Conservation (phyloP, 2,113 vertebrate species). For the Corythornis madagascariensis region DNA sequence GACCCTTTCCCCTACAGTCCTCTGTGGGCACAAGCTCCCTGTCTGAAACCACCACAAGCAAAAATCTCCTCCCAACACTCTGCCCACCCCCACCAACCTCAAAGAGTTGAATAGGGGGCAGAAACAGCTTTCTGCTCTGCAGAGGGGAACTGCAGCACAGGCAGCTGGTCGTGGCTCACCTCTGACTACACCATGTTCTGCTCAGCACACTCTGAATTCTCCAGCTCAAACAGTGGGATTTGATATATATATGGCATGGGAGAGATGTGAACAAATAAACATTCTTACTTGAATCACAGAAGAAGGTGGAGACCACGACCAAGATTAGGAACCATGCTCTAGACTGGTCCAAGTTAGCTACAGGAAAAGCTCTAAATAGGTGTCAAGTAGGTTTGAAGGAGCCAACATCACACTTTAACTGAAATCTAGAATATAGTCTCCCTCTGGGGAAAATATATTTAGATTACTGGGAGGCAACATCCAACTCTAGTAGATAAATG, state of each 20-base stretch:
- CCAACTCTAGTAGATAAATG: background rate
- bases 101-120: background rate
- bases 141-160: background rate
- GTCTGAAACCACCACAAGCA: background rate
- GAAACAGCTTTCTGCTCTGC: background rate
- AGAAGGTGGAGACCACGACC: background rate
- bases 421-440: background rate
- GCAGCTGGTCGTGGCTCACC: background rate
- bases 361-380: background rate
- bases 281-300: background rate
- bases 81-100: background rate
- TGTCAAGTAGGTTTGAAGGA: background rate
- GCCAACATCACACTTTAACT: background rate
- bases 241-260: background rate
- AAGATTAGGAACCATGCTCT: background rate
- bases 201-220: rapidly evolving
- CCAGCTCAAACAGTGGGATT: rapidly evolving
- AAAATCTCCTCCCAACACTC: background rate
- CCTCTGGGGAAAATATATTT: background rate
- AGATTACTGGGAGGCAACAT: background rate
- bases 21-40: background rate
- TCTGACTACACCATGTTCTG: rapidly evolving
- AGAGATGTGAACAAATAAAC: background rate
- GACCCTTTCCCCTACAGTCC: background rate
- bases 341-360: background rate